phyloP scores from a whole-genome alignment of 2,797 vertebrate genomes.

The Onychomys torridus region DNA sequence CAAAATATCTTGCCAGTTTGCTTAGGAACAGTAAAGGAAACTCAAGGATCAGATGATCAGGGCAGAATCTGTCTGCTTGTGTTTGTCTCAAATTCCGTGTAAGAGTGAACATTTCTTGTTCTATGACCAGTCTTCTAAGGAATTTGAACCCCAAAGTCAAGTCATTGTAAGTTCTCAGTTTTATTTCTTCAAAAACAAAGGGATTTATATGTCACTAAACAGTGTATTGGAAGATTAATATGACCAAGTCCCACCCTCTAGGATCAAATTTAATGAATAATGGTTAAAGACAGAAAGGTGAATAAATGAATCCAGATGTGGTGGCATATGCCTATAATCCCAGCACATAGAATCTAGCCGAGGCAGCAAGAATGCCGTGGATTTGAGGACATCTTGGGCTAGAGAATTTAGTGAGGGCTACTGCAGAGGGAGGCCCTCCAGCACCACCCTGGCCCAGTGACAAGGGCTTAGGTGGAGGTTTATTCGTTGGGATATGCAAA shows the following conservation, averaged over 20 bases:
- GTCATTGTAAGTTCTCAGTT: not conserved
- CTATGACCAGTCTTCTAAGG: not conserved
- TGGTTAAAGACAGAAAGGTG: not conserved
- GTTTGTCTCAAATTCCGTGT: not conserved
- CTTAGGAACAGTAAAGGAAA: not conserved
- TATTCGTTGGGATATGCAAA: not conserved
- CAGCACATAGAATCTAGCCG: not conserved
- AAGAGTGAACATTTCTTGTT: slow-evolving; percentile 19
- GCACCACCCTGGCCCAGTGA: not conserved
- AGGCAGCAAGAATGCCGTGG: not conserved
- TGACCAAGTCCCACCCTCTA: not conserved
- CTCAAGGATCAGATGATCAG: not conserved
- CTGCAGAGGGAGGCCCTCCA: not conserved
- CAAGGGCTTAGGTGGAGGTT: not conserved
- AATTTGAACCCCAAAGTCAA: slow-evolving; percentile 21
- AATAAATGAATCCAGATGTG: not conserved
- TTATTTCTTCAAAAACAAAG: slow-evolving; percentile 31
- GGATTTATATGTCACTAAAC: slow-evolving; percentile 6
- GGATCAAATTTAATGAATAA: slow-evolving; percentile 16
- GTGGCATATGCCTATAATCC: not conserved
- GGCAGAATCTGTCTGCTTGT: not conserved
- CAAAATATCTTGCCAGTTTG: not conserved
- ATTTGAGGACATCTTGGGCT: not conserved
- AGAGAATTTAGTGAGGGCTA: not conserved
- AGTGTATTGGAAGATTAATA: not conserved